Percentiles rank a stretch among this genome's conserved stretches.
Evolutionary conservation across 1,140 invertebrate species (phyloP).

Genomic region (Trichonephila clavipes): DNA sequence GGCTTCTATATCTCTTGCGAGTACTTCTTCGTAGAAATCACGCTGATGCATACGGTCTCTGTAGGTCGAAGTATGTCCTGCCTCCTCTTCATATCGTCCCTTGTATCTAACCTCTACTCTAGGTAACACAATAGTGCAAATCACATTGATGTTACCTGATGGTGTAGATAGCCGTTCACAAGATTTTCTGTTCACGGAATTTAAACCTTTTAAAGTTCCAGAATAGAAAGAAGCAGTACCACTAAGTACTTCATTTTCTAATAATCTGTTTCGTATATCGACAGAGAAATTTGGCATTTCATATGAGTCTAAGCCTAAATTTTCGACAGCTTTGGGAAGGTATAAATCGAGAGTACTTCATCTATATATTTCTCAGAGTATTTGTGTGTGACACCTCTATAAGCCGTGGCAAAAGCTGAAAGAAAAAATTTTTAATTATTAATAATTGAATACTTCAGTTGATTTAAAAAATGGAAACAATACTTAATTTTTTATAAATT

Average conservation of each 20-base stretch:
- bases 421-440: neutral
- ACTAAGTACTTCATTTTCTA: constrained; percentile 2
- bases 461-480: too few species aligned
- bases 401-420: neutral
- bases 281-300: constrained; percentile 25
- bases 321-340: constrained; percentile 23
- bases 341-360: constrained; percentile 20
- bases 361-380: constrained; percentile 12
- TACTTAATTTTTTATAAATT: too few species aligned
- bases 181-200: neutral
- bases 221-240: neutral
- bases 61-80: neutral
- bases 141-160: constrained; percentile 5
- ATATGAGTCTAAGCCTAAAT: neutral
- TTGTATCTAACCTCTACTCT: neutral
- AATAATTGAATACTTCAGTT: too few species aligned
- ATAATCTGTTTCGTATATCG: neutral
- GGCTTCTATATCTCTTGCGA: neutral
- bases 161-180: neutral
- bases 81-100: neutral
- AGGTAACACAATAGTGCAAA: neutral
- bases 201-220: constrained; percentile 52
- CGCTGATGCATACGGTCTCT: neutral
- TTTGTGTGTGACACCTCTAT: neutral
- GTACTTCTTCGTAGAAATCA: neutral